Percentiles rank a stretch among this genome's conserved stretches.
Evolutionary conservation across 2,113 vertebrate species (phyloP).

Genomic region (Ailuropoda melanoleuca): DNA sequence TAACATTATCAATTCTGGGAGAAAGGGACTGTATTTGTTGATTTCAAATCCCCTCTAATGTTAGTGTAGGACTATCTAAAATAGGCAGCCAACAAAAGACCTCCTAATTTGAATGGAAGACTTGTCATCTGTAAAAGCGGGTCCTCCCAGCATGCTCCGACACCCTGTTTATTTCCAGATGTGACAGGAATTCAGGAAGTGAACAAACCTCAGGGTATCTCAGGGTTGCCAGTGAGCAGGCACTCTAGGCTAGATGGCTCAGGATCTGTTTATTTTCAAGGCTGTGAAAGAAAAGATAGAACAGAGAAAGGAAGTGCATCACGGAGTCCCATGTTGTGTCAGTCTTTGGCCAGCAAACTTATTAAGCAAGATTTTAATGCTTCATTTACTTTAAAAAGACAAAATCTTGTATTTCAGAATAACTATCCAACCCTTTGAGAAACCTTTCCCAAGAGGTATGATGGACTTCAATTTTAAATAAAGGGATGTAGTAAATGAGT

Average conservation of each 20-base stretch:
- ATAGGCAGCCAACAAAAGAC: not conserved
- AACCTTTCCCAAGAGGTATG: not conserved
- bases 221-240: not conserved
- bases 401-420: constrained; percentile 20
- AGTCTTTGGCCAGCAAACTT: not conserved
- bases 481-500: not conserved
- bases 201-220: not conserved
- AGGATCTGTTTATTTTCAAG: constrained; percentile 2
- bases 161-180: not conserved
- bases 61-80: not conserved
- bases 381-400: not conserved
- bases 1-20: not conserved
- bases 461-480: constrained; percentile 7
- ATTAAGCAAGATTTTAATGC: not conserved
- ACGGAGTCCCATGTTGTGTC: not conserved
- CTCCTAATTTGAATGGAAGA: not conserved
- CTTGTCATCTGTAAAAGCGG: not conserved
- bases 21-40: not conserved
- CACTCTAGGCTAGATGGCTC: not conserved
- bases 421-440: not conserved
- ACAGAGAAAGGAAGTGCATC: not conserved
- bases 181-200: not conserved
- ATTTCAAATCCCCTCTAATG: not conserved
- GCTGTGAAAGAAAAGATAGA: not conserved
- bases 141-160: not conserved